Conservation (phyloP, 2,888 invertebrate genomes). For the Ernsta delagoae region DNA sequence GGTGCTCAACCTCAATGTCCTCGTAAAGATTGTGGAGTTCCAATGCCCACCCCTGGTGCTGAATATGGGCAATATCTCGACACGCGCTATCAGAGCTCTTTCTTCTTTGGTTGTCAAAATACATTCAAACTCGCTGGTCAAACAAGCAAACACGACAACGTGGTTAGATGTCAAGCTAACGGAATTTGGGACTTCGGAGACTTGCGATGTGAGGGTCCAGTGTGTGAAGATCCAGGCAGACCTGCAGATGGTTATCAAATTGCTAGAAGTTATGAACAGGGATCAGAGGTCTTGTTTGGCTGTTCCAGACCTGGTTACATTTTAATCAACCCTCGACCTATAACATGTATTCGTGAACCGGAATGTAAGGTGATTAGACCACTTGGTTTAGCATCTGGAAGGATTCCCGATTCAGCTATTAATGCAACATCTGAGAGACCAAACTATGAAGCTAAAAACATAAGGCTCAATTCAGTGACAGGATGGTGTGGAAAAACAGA, state of each 20-base stretch:
- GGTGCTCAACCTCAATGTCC: conserved; percentile 94
- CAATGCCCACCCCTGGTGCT: conserved; percentile 96
- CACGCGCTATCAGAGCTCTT: conserved; percentile 96
- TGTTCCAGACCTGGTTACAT: conserved; percentile 97
- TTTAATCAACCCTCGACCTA: conserved; percentile 95
- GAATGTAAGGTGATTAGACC: conserved; percentile 97
- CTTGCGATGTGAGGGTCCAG: conserved; percentile 97
- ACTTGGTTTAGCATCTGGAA: conserved; percentile 95
- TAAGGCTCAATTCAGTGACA: conserved; percentile 95
- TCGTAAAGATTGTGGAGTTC: conserved; percentile 95
- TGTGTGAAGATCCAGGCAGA: conserved; percentile 97
- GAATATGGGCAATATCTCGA: conserved; percentile 95
- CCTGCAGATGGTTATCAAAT: conserved; percentile 96
- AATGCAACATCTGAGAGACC: conserved; percentile 97
- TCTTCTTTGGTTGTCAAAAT: conserved; percentile 98
- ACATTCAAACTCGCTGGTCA: conserved; percentile 97
- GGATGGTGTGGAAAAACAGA: conserved; percentile 99
- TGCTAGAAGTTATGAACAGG: conserved; percentile 93
- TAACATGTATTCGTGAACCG: conserved; percentile 95
- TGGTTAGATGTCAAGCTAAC: conserved; percentile 95
- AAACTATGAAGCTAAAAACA: conserved; percentile 95
- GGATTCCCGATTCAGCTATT: conserved; percentile 97
- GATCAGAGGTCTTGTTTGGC: conserved; percentile 95
- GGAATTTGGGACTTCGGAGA: conserved; percentile 99
- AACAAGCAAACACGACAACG: conserved; percentile 95